Percentiles rank a stretch among this genome's conserved stretches.
These are phyloP conservation scores for Ruditapes philippinarum DNA, from an alignment of 1,140 invertebrate genomes.

Conservation along the genomic window DNA sequence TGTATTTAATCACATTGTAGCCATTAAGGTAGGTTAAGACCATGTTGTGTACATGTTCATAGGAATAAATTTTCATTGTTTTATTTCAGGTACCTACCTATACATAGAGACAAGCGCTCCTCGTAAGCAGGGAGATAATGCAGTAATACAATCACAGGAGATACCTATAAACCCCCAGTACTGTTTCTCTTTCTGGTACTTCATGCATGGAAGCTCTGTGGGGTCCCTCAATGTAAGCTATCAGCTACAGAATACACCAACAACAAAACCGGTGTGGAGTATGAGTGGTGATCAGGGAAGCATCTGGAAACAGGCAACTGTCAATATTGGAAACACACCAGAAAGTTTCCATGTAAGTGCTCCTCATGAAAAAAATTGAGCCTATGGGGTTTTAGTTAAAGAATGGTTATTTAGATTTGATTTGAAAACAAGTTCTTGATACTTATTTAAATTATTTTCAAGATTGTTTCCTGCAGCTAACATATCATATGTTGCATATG, in stretches of 20 bases:
- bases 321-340: constrained; percentile 71
- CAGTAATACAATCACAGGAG: constrained; percentile 73
- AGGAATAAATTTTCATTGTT: too few relatives aligned
- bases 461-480: too few relatives aligned
- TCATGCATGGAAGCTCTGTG: constrained; percentile 83
- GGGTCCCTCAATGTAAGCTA: constrained; percentile 75
- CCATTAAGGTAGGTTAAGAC: not conserved
- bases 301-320: constrained; percentile 76
- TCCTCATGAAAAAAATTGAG: too few relatives aligned
- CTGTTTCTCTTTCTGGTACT: constrained; percentile 84
- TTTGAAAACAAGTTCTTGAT: too few relatives aligned
- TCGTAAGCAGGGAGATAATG: constrained; percentile 89
- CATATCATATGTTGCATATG: too few relatives aligned
- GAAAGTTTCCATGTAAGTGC: constrained; percentile 69
- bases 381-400: too few relatives aligned
- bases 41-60: not conserved
- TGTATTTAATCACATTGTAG: not conserved
- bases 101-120: constrained; percentile 92
- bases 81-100: constrained; percentile 91
- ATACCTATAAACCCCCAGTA: constrained; percentile 57
- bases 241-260: constrained; percentile 11
- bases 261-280: constrained; percentile 69
- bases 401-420: too few relatives aligned
- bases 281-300: constrained; percentile 76
- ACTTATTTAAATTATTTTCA: too few relatives aligned